Evolutionary conservation across 1,140 invertebrate species (phyloP).

Genomic region (Pantala flavescens): DNA sequence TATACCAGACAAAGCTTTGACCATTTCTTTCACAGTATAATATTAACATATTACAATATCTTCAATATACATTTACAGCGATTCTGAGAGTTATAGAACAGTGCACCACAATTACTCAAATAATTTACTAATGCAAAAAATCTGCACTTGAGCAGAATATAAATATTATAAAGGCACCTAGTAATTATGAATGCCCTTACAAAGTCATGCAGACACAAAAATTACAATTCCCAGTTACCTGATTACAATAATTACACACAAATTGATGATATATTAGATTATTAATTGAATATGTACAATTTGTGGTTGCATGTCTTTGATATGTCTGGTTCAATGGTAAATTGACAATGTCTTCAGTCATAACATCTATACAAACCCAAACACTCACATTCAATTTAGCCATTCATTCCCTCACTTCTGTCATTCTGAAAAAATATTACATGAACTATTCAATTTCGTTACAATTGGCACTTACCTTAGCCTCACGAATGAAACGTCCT

Average conservation of each 20-base stretch:
- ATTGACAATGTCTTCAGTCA: not conserved
- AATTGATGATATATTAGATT: not conserved
- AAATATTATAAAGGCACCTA: not conserved
- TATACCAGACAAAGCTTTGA: not conserved
- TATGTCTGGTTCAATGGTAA: not conserved
- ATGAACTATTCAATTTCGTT: not conserved
- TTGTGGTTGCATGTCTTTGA: not conserved
- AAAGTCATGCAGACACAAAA: not conserved
- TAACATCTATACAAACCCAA: not conserved
- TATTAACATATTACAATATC: not conserved
- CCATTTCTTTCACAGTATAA: not conserved
- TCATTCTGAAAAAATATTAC: not conserved
- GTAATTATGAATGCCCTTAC: not conserved
- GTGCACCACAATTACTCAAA: not conserved
- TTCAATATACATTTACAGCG: not conserved
- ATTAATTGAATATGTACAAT: not conserved
- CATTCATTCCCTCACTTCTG: not conserved
- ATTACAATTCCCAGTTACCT: conserved; percentile 7
- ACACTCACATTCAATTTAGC: not conserved
- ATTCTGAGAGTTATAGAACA: not conserved
- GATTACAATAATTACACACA: not conserved
- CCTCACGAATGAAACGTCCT: conserved; percentile 90
- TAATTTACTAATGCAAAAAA: not conserved
- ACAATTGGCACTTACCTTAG: conserved; percentile 70
- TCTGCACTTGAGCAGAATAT: not conserved